Percentiles rank a stretch among this genome's conserved stretches.
Conservation (phyloP, 2,888 invertebrate genomes). For the Synanthedon myopaeformis region DNA sequence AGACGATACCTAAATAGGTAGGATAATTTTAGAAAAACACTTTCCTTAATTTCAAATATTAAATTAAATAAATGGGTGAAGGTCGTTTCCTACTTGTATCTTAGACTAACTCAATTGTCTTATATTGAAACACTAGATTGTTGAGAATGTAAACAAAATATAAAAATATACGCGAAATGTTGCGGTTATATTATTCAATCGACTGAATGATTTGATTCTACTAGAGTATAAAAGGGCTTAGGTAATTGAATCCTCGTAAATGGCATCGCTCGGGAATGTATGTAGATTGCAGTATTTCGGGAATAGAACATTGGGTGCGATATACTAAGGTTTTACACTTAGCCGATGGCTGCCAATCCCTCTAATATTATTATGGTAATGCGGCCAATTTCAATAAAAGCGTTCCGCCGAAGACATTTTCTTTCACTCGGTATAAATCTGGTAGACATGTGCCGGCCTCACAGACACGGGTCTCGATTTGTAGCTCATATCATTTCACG, state of each 20-base stretch:
- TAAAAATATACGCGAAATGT: no score
- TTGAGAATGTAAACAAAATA: no score
- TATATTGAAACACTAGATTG: no score
- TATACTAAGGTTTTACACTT: slow-evolving; percentile 58
- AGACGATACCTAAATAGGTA: no score
- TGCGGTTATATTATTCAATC: not conserved
- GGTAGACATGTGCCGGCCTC: slow-evolving; percentile 43
- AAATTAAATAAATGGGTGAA: no score
- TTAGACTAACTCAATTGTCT: no score
- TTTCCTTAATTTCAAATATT: no score
- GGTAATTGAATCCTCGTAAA: slow-evolving; percentile 58
- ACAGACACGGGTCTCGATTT: slow-evolving; percentile 48
- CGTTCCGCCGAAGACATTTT: slow-evolving; percentile 50
- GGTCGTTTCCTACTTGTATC: no score
- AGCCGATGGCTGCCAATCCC: slow-evolving; percentile 62
- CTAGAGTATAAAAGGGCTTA: slow-evolving; percentile 9
- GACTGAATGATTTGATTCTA: not conserved
- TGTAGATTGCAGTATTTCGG: slow-evolving; percentile 35
- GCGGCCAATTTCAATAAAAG: slow-evolving; percentile 66
- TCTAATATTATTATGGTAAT: slow-evolving; percentile 69
- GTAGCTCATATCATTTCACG: slow-evolving; percentile 49
- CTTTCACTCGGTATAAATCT: slow-evolving; percentile 51
- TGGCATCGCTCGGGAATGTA: slow-evolving; percentile 38
- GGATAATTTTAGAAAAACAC: no score
- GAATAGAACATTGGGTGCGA: slow-evolving; percentile 37